Evolutionary conservation across 2,113 vertebrate species (phyloP), one percentile per base, ranked within the genome.

Genomic region (Paracanthobrama guichenoti): DNA sequence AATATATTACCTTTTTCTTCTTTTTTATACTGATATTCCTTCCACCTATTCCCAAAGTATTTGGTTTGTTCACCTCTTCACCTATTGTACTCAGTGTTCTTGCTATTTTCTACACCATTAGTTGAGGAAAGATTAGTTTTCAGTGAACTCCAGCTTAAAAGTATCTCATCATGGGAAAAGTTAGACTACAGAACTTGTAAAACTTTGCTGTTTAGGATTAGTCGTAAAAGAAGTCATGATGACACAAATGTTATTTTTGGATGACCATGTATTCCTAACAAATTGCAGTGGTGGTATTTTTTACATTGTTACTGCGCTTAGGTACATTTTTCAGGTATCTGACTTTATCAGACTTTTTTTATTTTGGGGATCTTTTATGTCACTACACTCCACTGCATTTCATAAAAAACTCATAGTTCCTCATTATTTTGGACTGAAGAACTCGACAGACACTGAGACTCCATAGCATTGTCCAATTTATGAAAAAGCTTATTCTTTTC

Each of bases 51-150:
- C 39, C n/a, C 69, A 67, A 35, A 73, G 69, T 46, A 11, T 77
- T 13, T 39, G 20, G 20, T 20, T 78, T 78, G n/a, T 59, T 78
- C 75, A 59, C 55, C 69, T 14, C 42, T 72, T 72, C 42, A 78
- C 77, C 57, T 3, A 14, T 24, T n/a, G 31, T 39, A 78, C 53
- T 55, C 18, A 4, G 28, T 59, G 55, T 78, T 78, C 31, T 60
- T 18, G 39, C 3, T 2, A 46, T 46, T 62, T 79, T 79, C 53
- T 28, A 78, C 57, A 79, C 22, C 14, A 77, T 76, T 55, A 76
- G 10, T 20, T 22, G 26, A 66, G 62, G 13, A 55, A 42, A 10
- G 28, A 6, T 77, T 59, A n/a, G 28, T 57, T 75, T 73, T 48
- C 42, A 73, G 2, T 16, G 71, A 73, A 48, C 12, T 31, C 13